A percentile compares a stretch with the other conserved stretches of the same genome.
Evolutionary conservation across 2,797 vertebrate species (phyloP).

Genomic region (Staurois parvus): DNA sequence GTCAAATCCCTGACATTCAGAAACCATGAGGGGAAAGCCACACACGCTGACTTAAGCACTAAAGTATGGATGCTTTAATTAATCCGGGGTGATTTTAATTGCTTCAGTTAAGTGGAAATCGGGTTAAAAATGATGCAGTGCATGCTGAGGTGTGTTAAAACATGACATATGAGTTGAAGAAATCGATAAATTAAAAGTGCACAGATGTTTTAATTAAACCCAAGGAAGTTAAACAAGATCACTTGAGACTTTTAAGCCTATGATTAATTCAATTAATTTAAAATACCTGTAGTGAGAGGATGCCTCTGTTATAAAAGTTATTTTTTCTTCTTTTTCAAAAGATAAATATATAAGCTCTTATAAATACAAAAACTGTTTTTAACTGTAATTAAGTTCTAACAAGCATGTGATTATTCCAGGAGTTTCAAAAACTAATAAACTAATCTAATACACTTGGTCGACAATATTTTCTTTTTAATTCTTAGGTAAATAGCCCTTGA

Average conservation of each 20-base stretch:
- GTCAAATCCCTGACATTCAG: slow-evolving; percentile 83
- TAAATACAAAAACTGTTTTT: slow-evolving; percentile 63
- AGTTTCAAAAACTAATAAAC: slow-evolving; percentile 4
- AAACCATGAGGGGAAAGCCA: slow-evolving; percentile 79
- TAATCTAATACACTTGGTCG: neutral
- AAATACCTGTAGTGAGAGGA: slow-evolving; percentile 84
- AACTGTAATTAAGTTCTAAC: slow-evolving; percentile 69
- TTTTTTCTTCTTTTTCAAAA: slow-evolving; percentile 71
- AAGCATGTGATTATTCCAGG: slow-evolving; percentile 36
- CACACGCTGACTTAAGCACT: slow-evolving; percentile 81
- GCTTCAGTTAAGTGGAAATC: slow-evolving; percentile 86
- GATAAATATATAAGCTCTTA: slow-evolving; percentile 75
- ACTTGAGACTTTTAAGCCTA: slow-evolving; percentile 83
- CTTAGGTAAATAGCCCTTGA: neutral
- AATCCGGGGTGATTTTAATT: slow-evolving; percentile 87
- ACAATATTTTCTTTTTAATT: slow-evolving; percentile 3
- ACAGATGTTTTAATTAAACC: slow-evolving; percentile 90
- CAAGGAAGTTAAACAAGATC: slow-evolving; percentile 82
- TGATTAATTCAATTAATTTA: slow-evolving; percentile 88
- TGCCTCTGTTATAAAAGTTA: slow-evolving; percentile 78
- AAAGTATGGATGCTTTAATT: slow-evolving; percentile 85
- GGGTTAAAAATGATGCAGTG: slow-evolving; percentile 85
- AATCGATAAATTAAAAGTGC: slow-evolving; percentile 87
- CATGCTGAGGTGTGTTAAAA: slow-evolving; percentile 86
- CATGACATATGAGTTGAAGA: slow-evolving; percentile 85